Conservation (phyloP, 64 coral and sea anemone species). For the Montipora capricornis region DNA sequence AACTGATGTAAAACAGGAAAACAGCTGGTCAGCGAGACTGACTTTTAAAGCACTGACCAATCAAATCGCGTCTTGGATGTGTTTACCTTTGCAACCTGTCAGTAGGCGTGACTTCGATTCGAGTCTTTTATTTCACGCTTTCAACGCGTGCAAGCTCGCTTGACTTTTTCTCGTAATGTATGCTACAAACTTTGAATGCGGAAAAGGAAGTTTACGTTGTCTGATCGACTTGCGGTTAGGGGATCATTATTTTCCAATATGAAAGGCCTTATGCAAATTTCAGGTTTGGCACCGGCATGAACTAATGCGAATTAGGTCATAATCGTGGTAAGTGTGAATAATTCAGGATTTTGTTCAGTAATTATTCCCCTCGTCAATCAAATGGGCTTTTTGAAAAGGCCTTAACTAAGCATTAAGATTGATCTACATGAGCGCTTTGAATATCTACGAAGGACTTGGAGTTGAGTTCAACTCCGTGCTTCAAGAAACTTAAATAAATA, state of each 20-base stretch:
- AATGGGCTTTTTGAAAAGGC: conserved; percentile 18
- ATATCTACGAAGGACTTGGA: too few relatives aligned
- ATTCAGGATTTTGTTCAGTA: conserved; percentile 13
- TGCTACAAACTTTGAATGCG: background rate
- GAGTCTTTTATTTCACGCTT: conserved; percentile 60
- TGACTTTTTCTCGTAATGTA: background rate
- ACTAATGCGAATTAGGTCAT: conserved; percentile 57
- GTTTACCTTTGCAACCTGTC: conserved; percentile 89
- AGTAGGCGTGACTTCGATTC: conserved; percentile 69
- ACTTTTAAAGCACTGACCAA: conserved; percentile 84
- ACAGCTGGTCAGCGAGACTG: conserved; percentile 80
- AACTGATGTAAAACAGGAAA: conserved; percentile 76
- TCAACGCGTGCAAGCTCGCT: conserved; percentile 59
- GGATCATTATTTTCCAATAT: background rate
- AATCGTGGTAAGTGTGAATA: conserved; percentile 20
- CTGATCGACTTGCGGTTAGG: background rate
- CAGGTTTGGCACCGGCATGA: conserved; percentile 23
- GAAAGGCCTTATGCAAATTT: background rate
- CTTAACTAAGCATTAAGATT: background rate
- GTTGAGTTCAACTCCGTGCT: background rate
- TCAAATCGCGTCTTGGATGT: conserved; percentile 58
- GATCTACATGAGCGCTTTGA: background rate
- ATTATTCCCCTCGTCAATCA: conserved; percentile 15
- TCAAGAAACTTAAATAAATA: background rate
- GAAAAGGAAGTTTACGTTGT: background rate